Base-by-base conservation (phyloP, 2,797 vertebrate species). In the Alauda arvensis region DNA sequence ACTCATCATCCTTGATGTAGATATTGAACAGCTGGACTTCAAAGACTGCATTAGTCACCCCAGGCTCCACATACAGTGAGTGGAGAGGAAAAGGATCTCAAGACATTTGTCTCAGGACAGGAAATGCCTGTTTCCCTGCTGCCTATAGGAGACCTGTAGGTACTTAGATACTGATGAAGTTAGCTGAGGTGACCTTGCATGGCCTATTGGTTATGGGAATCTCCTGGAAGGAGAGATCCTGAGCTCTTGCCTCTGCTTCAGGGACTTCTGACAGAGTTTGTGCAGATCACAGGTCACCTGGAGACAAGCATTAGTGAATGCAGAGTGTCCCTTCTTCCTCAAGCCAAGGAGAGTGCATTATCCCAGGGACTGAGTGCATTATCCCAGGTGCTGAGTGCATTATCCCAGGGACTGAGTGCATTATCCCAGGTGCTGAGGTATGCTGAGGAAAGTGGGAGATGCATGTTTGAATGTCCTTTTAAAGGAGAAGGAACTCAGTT, bases 21-120 rank as follows among this genome's bases (percentile, higher is more conserved):
- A 46, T 85, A 87, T 48, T 74, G 87, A 95, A 83, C 74, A 76
- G 34, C 34, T 91, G 93, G 80, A 76, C 80, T 92, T 91, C 70
- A 90, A 94, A 90, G 92, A 20, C 74, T 45, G 1, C 4, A 6
- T 87, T 72, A 90, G 24, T 76, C 77, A 90, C 63, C 63, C 16
- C 53, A 42, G 70, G 89, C 83, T 87, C 83, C 67, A 14, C 0
- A 0, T 16, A 72, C 18, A 87, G 70, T 63, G 60, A 48, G 42
- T 25, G 46, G 29, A 76, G 42, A 76, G 74, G 45, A 63, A 66
- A 81, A 85, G 39, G 56, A 87, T 46, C 74, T 91, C 45, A 8
- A 4, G 83, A 24, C 33, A 25, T 2, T 81, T 3, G 74, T 78
- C 83, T 93, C 83, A 87, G 92, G 89, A 92, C 92, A 91, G 71